Evolutionary conservation across 1,140 invertebrate genomes (phyloP), one percentile per base, ranked within the genome.

Genomic region (Papilio polyxenes): DNA sequence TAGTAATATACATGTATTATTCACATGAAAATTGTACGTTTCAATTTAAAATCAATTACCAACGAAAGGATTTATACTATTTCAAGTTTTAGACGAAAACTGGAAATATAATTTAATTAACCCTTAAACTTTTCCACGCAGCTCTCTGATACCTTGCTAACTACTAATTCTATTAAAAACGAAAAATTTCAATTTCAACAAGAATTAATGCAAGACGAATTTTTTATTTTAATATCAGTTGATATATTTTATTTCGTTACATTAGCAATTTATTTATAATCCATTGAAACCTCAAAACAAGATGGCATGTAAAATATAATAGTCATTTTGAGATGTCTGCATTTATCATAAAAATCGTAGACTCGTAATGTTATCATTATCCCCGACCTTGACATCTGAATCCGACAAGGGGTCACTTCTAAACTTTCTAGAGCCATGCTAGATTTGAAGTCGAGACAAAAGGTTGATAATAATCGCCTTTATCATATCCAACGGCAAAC

Each of bases 401-500:
- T 51, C 23, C 49, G 11, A 77, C 49, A 37, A 77, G 20, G 49
- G 48, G 49, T 77, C 75, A 77, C 75, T 77, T 31, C 48, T 31
- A 77, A 40, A 53, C 62, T 31, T 79, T 79, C 56, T 56, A 72
- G 15, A 72, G 10, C 79, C 8, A 72, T 80, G 11, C 31, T 31
- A 37, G 56, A 62, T 49, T 49, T 48, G 49, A 77, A 53, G 75
- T 20, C 75, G 75, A 75, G 49, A 77, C 48, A 77, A 77, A 51
- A 53, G 44, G 49, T 51, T 77, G 75, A 49, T 77, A 77, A 77
- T 77, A 85, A 80, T 77, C 75, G 44, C 48, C 75, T 76, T 84
- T 84, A 84, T 85, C 80, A 83, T 83, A 80, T 83, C 75, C 56
- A 84, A 40, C 81, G 80, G 78, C 76, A 79, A 82, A 80, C 84